Base-by-base conservation (phyloP, 2,888 invertebrate species). In the Gymnocheta viridis region DNA sequence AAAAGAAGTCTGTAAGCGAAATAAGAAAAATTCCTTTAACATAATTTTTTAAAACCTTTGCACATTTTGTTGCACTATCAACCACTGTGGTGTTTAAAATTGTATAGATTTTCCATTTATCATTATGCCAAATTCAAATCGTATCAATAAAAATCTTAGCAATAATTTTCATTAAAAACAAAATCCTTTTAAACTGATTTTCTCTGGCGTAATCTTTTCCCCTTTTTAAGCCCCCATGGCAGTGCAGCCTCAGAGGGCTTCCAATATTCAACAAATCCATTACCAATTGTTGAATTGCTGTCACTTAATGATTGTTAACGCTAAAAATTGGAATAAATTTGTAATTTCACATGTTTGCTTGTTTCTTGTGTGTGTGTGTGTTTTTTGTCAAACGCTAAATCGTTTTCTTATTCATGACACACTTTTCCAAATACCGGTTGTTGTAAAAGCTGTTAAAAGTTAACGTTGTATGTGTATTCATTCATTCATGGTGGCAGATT, bases 261-360 rank as follows among this genome's bases (percentile, higher is more conserved):
- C 17, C 14, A 27, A 19, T 70, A 12, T 64, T 29, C 35, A 14
- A 4, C 7, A 41, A 62, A 38, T 62, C 60, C 38, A 24, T 41
- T 80, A 24, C 5, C 66, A 73, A 49, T 66, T 58, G 56, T 17
- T 56, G 66, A 73, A 35, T 44, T 35, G 9, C 17, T 66, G 44
- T 44, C 24, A 47, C 14, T 38, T 56, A 14, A 29, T 49, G 58
- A 49, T 58, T 73, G 32, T 58, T 72, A 38, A 29, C 10, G 24
- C 24, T 19, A 2, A 35, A 51, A 47, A 44, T 47, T 54, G 17
- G 7, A 54, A 54, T 35, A 79, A 79, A 9, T 2, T 14, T 69
- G 47, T 47, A 4, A 47, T 41, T 44, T 24, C 7, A 7, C 3
- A 32, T 44, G n/a, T n/a, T n/a, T n/a, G n/a, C n/a, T n/a, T n/a